A percentile compares a stretch with the other conserved stretches of the same genome.
Evolutionary conservation across 2,797 vertebrate genomes (phyloP).

Genomic region (Rhinatrema bivittatum): DNA sequence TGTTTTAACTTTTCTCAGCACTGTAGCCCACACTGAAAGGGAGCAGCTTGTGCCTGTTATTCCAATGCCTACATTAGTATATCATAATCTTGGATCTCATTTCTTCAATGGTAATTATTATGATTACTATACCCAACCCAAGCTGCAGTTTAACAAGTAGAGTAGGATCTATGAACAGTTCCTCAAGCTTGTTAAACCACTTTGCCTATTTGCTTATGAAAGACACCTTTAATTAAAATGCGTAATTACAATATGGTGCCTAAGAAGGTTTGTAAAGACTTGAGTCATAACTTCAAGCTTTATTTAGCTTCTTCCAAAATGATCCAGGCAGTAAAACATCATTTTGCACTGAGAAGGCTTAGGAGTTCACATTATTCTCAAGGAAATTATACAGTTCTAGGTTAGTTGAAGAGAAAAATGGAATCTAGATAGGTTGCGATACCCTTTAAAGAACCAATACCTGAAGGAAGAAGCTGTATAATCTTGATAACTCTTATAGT

Average conservation of each 20-base stretch:
- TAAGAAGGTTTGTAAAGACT: slow-evolving; percentile 31
- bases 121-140: slow-evolving; percentile 16
- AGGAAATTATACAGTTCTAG: too few relatives aligned
- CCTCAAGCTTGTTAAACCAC: slow-evolving; percentile 29
- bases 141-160: slow-evolving; percentile 15
- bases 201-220: slow-evolving; percentile 38
- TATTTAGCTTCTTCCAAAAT: slow-evolving; percentile 23
- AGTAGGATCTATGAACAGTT: slow-evolving; percentile 28
- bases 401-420: too few relatives aligned
- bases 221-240: slow-evolving; percentile 30
- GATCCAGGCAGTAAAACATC: too few relatives aligned
- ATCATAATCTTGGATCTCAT: slow-evolving; percentile 26
- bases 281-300: slow-evolving; percentile 32
- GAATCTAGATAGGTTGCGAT: too few relatives aligned
- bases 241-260: slow-evolving; percentile 36
- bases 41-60: slow-evolving; percentile 17
- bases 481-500: too few relatives aligned
- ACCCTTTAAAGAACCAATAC: too few relatives aligned
- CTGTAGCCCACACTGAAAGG: neutral
- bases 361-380: too few relatives aligned
- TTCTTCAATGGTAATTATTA: slow-evolving; percentile 30
- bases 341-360: too few relatives aligned
- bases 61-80: slow-evolving; percentile 23
- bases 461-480: too few relatives aligned
- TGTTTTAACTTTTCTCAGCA: slow-evolving; percentile 2